Evolutionary conservation across 2,888 invertebrate species (phyloP).

Genomic region (Labia minor): DNA sequence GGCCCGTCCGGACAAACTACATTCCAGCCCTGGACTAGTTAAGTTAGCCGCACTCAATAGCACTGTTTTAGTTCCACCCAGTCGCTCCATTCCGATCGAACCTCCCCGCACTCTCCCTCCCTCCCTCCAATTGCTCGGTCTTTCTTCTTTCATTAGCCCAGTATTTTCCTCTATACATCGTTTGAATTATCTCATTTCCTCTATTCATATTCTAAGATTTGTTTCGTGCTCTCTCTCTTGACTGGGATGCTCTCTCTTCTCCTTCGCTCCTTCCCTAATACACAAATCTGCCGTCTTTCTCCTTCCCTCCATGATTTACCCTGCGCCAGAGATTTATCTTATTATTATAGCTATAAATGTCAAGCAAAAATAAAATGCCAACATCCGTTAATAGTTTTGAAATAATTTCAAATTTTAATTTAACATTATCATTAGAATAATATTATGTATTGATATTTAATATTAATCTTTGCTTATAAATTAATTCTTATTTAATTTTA

Average conservation of each 20-base stretch:
- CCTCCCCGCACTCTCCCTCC: neutral
- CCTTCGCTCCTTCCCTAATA: neutral
- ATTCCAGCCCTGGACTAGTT: conserved; percentile 13
- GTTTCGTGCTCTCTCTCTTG: neutral
- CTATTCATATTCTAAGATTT: conserved; percentile 13
- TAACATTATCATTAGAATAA: too few relatives aligned
- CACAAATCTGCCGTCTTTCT: too few relatives aligned
- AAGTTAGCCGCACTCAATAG: neutral
- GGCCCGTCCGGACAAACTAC: neutral
- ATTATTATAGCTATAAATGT: too few relatives aligned
- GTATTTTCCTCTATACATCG: neutral
- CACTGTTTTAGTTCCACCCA: neutral
- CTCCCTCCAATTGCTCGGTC: neutral
- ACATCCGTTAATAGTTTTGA: too few relatives aligned
- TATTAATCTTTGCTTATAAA: too few relatives aligned
- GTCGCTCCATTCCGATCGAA: neutral
- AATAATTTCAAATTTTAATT: too few relatives aligned
- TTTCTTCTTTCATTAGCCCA: conserved; percentile 13
- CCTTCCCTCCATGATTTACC: too few relatives aligned
- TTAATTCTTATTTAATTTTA: too few relatives aligned
- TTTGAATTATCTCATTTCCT: conserved; percentile 13
- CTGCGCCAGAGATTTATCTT: too few relatives aligned
- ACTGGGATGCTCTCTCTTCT: neutral
- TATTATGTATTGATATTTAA: too few relatives aligned
- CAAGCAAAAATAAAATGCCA: too few relatives aligned